A percentile compares a stretch with the other conserved stretches of the same genome.
These are phyloP conservation scores for Boloria selene DNA, from an alignment of 2,888 invertebrate species.

Conservation along the genomic window DNA sequence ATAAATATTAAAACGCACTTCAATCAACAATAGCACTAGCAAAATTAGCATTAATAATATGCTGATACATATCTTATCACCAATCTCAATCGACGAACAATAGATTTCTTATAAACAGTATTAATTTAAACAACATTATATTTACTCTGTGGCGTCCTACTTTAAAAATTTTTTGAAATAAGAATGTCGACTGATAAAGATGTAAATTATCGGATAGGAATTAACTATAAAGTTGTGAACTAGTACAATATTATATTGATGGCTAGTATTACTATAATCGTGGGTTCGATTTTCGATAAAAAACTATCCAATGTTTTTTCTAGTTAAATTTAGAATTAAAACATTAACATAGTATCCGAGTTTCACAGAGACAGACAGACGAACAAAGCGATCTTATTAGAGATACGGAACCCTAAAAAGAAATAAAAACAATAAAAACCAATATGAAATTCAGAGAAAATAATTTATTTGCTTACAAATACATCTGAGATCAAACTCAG, in stretches of 20 bases:
- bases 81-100: slow-evolving; percentile 24
- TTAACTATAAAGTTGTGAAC: background rate
- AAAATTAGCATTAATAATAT: slow-evolving; percentile 18
- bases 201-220: slow-evolving; percentile 3
- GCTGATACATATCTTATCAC: slow-evolving; percentile 32
- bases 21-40: slow-evolving; percentile 19
- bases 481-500: slow-evolving; percentile 70
- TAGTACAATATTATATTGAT: background rate
- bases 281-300: background rate
- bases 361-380: too few relatives aligned
- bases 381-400: too few relatives aligned
- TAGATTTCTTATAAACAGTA: slow-evolving; percentile 10
- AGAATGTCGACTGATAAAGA: slow-evolving; percentile 1
- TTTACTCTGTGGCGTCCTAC: background rate
- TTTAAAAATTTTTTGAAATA: background rate
- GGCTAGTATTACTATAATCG: background rate
- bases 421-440: slow-evolving; percentile 16
- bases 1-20: slow-evolving; percentile 13
- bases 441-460: slow-evolving; percentile 50
- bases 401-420: too few relatives aligned
- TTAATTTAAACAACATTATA: background rate
- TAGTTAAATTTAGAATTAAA: too few relatives aligned
- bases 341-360: too few relatives aligned
- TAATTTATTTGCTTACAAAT: slow-evolving; percentile 68
- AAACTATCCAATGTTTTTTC: background rate